These are phyloP conservation scores for Esox lucius DNA, from an alignment of 2,797 vertebrate species.

Conservation along the genomic window DNA sequence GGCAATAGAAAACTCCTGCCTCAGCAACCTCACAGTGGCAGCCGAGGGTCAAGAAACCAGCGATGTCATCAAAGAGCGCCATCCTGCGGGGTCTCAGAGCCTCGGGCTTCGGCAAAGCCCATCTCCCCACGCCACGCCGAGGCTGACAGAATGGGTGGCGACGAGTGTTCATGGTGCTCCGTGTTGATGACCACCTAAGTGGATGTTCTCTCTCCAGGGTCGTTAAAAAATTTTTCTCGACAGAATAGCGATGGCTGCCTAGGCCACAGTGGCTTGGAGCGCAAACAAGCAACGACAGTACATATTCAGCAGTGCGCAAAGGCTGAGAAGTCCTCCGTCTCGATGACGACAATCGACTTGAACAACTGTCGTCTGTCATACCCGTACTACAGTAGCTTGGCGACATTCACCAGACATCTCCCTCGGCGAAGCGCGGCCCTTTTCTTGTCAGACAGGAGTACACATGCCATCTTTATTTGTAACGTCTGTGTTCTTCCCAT, in stretches of 20 bases:
- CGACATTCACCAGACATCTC: background rate
- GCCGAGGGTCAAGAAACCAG: background rate
- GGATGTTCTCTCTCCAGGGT: background rate
- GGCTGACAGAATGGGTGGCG: too few relatives aligned
- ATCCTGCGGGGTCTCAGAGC: constrained; percentile 33
- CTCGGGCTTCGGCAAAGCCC: too few relatives aligned
- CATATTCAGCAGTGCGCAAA: background rate
- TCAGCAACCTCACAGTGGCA: background rate
- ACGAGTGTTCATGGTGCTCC: too few relatives aligned
- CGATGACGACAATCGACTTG: background rate
- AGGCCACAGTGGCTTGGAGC: too few relatives aligned
- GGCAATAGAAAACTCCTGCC: constrained; percentile 12
- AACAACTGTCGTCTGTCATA: background rate
- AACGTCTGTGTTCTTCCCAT: too few relatives aligned
- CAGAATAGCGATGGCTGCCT: too few relatives aligned
- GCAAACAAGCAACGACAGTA: background rate
- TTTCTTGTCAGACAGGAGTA: background rate
- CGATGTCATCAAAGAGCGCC: constrained; percentile 45
- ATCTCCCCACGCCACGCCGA: too few relatives aligned
- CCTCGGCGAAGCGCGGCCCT: background rate
- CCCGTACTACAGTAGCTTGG: background rate
- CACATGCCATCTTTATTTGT: background rate
- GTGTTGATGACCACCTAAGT: constrained; percentile 10
- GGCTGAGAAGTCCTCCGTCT: background rate
- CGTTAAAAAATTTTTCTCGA: too few relatives aligned